Conservation (phyloP, 2,888 invertebrate genomes). For the Megamerina dolium region DNA sequence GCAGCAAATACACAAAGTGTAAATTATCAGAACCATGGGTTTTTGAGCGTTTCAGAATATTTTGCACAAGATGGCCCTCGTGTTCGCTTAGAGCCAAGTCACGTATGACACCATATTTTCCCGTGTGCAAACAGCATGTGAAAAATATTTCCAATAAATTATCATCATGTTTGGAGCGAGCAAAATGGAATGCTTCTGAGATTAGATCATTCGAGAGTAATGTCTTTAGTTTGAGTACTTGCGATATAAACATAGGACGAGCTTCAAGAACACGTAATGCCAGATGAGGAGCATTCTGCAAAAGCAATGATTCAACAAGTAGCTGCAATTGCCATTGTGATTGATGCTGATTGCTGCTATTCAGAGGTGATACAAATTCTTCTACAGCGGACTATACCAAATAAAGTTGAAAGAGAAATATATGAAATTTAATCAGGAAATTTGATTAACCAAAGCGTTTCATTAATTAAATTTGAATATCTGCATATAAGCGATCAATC, state of each 20-base stretch:
- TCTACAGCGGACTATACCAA: constrained; percentile 32
- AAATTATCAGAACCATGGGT: constrained; percentile 35
- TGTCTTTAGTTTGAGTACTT: constrained; percentile 35
- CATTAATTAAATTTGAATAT: no score
- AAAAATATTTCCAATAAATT: constrained; percentile 39
- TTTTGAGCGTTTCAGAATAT: constrained; percentile 34
- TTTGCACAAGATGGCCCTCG: constrained; percentile 40
- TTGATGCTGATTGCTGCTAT: constrained; percentile 27
- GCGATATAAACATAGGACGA: constrained; percentile 32
- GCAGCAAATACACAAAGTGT: constrained; percentile 42
- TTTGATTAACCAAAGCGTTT: no score
- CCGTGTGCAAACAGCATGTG: constrained; percentile 31
- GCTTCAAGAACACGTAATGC: constrained; percentile 37
- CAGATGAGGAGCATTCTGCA: constrained; percentile 29
- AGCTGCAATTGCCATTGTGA: constrained; percentile 42
- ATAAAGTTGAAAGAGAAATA: constrained; percentile 3
- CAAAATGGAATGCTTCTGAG: constrained; percentile 44
- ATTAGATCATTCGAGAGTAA: constrained; percentile 42
- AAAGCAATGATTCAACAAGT: constrained; percentile 37
- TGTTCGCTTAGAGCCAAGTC: constrained; percentile 37
- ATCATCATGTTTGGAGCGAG: constrained; percentile 36
- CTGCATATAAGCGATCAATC: no score
- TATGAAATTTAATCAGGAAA: background rate
- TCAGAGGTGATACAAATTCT: constrained; percentile 40
- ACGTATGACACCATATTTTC: constrained; percentile 37